Evolutionary conservation across 2,888 invertebrate species (phyloP).

Genomic region (Pimpla rufipes): DNA sequence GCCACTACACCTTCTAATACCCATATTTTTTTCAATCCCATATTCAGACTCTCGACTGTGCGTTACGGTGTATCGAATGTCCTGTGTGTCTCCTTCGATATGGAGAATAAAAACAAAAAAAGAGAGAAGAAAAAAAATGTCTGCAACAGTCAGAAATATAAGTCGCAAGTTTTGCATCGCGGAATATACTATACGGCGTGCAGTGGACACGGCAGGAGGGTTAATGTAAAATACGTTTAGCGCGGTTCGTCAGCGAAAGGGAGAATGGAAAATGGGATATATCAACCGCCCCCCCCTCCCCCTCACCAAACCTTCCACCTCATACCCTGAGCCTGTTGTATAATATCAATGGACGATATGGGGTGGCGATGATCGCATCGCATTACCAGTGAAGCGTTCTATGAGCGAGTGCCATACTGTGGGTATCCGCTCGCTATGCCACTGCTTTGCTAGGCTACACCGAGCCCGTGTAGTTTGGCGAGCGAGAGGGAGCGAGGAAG

Average conservation of each 20-base stretch:
- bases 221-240: slow-evolving; percentile 65
- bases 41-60: slow-evolving; percentile 1
- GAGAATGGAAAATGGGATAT: slow-evolving; percentile 68
- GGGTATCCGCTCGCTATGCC: slow-evolving; percentile 56
- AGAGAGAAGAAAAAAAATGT: slow-evolving; percentile 11
- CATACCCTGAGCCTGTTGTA: slow-evolving; percentile 55
- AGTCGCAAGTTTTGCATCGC: slow-evolving; percentile 56
- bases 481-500: slow-evolving; percentile 21
- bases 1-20: too few relatives aligned
- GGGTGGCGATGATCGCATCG: slow-evolving; percentile 83
- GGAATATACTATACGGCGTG: slow-evolving; percentile 63
- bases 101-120: not conserved
- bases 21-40: slow-evolving; percentile 39
- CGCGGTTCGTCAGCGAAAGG: slow-evolving; percentile 43
- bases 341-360: slow-evolving; percentile 81
- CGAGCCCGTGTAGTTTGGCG: slow-evolving; percentile 41
- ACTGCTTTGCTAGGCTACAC: not conserved
- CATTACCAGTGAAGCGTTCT: slow-evolving; percentile 84
- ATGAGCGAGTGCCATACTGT: slow-evolving; percentile 81
- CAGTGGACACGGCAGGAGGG: slow-evolving; percentile 47
- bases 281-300: slow-evolving; percentile 42
- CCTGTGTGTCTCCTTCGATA: too few relatives aligned
- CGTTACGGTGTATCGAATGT: too few relatives aligned
- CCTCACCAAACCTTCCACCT: slow-evolving; percentile 12
- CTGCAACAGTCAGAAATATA: not conserved